Evolutionary conservation across 2,797 vertebrate species (phyloP).

Genomic region (Sebastes miniatus): DNA sequence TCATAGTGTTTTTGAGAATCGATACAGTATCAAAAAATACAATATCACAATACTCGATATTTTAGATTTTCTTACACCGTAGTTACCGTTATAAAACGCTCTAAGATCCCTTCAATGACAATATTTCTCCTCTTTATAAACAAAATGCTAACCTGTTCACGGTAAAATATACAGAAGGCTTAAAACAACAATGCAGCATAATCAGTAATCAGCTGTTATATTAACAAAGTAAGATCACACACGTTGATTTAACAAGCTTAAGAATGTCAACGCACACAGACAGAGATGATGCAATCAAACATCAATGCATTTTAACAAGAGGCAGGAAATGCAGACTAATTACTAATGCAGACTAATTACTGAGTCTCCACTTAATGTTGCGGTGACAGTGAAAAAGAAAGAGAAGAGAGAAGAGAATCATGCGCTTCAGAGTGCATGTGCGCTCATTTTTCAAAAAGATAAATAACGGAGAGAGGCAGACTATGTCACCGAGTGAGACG

Average conservation of each 20-base stretch:
- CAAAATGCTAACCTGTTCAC: background rate
- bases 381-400: slow-evolving; percentile 10
- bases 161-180: background rate
- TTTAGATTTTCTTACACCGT: too few relatives aligned
- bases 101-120: background rate
- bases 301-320: slow-evolving; percentile 33
- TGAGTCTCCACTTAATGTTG: slow-evolving; percentile 20
- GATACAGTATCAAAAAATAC: too few relatives aligned
- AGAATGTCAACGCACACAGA: slow-evolving; percentile 22
- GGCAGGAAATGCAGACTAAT: slow-evolving; percentile 47
- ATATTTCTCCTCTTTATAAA: slow-evolving; percentile 3
- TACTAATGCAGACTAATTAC: slow-evolving; percentile 46
- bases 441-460: slow-evolving; percentile 22
- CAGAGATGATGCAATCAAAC: slow-evolving; percentile 49
- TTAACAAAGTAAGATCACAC: slow-evolving; percentile 21
- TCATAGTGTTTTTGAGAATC: too few relatives aligned
- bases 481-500: slow-evolving; percentile 4
- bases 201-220: slow-evolving; percentile 14
- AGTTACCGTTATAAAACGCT: background rate
- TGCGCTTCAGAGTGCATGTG: slow-evolving; percentile 12
- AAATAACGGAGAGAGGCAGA: background rate
- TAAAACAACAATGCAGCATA: background rate
- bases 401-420: slow-evolving; percentile 12
- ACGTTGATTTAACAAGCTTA: slow-evolving; percentile 33
- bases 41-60: too few relatives aligned